phyloP scores from a whole-genome alignment of 2,113 vertebrate genomes.

The Lamprotornis superbus region DNA sequence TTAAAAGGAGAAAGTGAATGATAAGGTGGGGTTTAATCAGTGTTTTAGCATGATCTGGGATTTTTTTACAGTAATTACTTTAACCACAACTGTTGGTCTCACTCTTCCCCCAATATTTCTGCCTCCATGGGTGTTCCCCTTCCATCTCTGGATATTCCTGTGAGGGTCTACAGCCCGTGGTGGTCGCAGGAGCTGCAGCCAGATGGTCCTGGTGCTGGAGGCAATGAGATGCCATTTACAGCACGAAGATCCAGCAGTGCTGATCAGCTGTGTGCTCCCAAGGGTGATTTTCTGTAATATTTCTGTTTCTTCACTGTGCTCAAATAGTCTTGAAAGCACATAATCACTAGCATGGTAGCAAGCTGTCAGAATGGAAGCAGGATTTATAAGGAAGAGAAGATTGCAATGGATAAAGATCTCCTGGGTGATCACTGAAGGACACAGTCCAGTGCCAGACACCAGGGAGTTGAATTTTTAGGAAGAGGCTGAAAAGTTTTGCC shows the following conservation, averaged over 20 bases:
- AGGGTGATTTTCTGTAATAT: not conserved
- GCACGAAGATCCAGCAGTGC: not conserved
- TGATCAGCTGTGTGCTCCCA: not conserved
- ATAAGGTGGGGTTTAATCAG: not conserved
- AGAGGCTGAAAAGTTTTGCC: not conserved
- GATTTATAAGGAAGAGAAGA: not conserved
- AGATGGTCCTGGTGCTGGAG: not conserved
- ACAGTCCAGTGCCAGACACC: rapidly evolving
- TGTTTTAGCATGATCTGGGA: not conserved
- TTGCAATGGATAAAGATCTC: not conserved
- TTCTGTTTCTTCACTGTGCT: not conserved
- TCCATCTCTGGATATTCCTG: not conserved
- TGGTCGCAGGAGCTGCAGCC: not conserved
- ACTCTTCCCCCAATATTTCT: not conserved
- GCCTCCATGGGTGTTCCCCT: rapidly evolving
- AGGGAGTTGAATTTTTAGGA: not conserved
- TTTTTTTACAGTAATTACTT: not conserved
- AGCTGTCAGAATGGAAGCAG: not conserved
- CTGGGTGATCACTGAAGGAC: not conserved
- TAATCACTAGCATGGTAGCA: not conserved
- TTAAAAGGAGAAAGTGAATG: not conserved
- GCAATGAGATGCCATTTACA: not conserved
- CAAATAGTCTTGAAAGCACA: not conserved
- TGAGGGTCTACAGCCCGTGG: not conserved
- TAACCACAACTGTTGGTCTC: not conserved